These are phyloP conservation scores for Drosophila pallidifrons DNA, from an alignment of 1,140 invertebrate genomes.

Conservation along the genomic window DNA sequence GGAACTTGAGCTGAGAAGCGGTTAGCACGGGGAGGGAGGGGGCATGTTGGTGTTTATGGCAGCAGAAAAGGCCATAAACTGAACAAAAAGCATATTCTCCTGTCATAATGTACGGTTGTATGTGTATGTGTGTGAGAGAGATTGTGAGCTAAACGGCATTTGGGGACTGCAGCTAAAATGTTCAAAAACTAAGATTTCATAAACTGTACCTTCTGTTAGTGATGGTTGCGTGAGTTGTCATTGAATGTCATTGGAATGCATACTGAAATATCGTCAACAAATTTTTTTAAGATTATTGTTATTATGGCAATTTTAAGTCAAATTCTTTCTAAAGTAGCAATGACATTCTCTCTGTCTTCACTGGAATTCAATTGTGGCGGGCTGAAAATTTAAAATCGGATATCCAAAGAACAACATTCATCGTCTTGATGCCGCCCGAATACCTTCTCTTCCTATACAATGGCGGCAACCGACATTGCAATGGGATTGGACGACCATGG, in stretches of 20 bases:
- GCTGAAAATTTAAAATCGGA: constrained; percentile 55
- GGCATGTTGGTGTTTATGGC: constrained; percentile 71
- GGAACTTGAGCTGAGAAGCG: neutral
- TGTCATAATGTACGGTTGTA: constrained; percentile 7
- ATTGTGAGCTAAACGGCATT: constrained; percentile 70
- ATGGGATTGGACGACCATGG: constrained; percentile 68
- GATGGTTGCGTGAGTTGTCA: constrained; percentile 59
- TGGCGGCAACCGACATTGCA: constrained; percentile 32
- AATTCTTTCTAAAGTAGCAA: no score
- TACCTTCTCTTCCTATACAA: constrained; percentile 37
- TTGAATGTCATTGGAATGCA: neutral
- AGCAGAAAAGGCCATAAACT: constrained; percentile 81
- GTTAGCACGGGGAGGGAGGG: no score
- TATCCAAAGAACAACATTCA: constrained; percentile 32
- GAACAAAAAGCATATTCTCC: constrained; percentile 76
- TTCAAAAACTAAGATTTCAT: constrained; percentile 72
- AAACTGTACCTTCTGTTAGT: constrained; percentile 49
- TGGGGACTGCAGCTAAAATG: constrained; percentile 67
- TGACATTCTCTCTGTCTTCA: no score
- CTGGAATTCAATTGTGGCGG: constrained; percentile 40
- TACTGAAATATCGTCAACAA: neutral
- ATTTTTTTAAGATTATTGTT: neutral
- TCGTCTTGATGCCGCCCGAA: constrained; percentile 48
- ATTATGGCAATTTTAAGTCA: neutral
- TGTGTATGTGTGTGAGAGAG: constrained; percentile 41